A percentile compares a stretch with the other conserved stretches of the same genome.
phyloP scores from a whole-genome alignment of 2,797 vertebrate genomes.

The Octomys mimax region DNA sequence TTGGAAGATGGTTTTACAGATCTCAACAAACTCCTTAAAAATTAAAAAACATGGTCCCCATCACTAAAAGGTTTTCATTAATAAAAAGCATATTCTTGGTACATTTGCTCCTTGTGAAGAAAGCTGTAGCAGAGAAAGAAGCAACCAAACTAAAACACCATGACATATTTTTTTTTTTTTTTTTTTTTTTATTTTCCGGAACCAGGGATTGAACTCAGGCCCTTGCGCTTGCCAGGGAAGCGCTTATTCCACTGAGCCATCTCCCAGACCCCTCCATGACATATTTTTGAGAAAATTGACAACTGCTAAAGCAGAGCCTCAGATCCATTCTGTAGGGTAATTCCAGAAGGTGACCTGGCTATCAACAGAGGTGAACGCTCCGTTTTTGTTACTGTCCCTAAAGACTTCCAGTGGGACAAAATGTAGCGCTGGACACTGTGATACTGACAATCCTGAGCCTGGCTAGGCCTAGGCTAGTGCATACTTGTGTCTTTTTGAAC shows the following conservation, averaged over 20 bases:
- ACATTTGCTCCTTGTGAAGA: neutral
- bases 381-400: neutral
- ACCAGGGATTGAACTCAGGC: too few species aligned
- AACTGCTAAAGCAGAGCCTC: neutral
- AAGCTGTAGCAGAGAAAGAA: neutral
- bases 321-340: neutral
- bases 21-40: neutral
- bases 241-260: too few species aligned
- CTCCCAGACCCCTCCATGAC: too few species aligned
- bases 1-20: neutral
- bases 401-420: neutral
- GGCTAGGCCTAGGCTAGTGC: neutral
- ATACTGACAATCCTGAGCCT: neutral
- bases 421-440: neutral
- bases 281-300: neutral
- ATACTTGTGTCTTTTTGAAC: neutral
- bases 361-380: neutral
- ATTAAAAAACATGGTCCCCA: neutral
- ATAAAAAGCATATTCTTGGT: neutral
- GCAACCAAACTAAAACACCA: neutral
- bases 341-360: neutral
- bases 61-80: neutral
- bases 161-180: too few species aligned
- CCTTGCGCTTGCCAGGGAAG: too few species aligned
- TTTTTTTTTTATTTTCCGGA: too few species aligned